A percentile compares a stretch with the other conserved stretches of the same genome.
phyloP scores from a whole-genome alignment of 35 echinoderm and acorn worm species.

The Lytechinus pictus region DNA sequence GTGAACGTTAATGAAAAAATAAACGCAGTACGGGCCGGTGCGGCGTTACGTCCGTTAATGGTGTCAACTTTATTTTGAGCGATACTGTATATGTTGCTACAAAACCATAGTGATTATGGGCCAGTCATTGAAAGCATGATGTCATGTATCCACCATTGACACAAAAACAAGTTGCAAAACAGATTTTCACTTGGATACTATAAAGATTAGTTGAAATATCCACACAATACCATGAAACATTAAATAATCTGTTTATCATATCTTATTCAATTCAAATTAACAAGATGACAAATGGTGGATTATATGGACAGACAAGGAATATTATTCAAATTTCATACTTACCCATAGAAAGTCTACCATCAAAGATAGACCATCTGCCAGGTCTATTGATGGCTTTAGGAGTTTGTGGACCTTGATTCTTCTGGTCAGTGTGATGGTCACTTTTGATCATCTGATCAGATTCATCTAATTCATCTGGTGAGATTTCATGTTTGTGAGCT shows the following conservation, averaged over 20 bases:
- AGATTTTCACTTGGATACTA: neutral
- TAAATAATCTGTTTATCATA: neutral
- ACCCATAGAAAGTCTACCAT: conserved; percentile 55
- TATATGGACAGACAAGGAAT: neutral
- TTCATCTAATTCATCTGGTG: conserved; percentile 49
- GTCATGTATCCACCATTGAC: no score
- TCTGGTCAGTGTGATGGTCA: neutral
- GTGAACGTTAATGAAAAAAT: no score
- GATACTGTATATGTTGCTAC: neutral
- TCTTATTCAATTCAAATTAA: neutral
- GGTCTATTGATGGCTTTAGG: conserved; percentile 57
- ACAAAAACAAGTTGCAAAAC: no score
- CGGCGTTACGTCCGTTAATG: no score
- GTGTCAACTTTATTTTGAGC: no score
- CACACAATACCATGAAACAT: neutral
- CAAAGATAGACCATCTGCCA: conserved; percentile 82
- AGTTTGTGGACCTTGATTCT: neutral
- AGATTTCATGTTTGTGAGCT: conserved; percentile 70
- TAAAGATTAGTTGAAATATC: neutral
- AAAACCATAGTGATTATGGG: neutral
- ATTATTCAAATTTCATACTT: neutral
- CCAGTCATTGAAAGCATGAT: neutral
- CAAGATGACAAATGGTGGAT: neutral
- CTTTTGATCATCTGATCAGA: neutral
- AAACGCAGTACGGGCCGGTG: no score